phyloP scores from a whole-genome alignment of 2,113 vertebrate genomes.

The Apeltes quadracus region DNA sequence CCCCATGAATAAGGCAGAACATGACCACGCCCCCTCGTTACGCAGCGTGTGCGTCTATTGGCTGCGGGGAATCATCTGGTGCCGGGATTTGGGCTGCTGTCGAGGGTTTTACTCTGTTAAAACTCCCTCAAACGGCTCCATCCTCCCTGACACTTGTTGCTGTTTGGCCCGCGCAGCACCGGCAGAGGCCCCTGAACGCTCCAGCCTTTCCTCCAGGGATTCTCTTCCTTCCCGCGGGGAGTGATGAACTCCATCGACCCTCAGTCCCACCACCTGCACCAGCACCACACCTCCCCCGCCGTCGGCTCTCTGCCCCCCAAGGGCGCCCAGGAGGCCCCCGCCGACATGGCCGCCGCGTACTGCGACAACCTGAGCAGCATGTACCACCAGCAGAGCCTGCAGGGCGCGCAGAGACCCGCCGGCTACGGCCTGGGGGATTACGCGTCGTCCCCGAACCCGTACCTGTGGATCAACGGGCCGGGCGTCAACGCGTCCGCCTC shows the following conservation, averaged over 20 bases:
- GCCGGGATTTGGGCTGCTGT: conserved; percentile 43
- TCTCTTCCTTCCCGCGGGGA: conserved; percentile 52
- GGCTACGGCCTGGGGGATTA: conserved; percentile 90
- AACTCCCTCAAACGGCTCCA: conserved; percentile 44
- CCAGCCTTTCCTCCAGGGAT: conserved; percentile 43
- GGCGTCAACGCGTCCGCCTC: conserved; percentile 81
- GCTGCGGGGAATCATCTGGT: conserved; percentile 39
- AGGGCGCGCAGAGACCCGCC: conserved; percentile 79
- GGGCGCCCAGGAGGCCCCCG: conserved; percentile 81
- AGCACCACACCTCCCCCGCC: conserved; percentile 75
- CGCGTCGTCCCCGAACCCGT: conserved; percentile 85
- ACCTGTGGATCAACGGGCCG: conserved; percentile 89
- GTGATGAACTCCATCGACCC: conserved; percentile 86
- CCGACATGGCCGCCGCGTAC: conserved; percentile 88
- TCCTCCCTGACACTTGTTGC: conserved; percentile 59
- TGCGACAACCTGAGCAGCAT: conserved; percentile 89
- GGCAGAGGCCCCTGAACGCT: conserved; percentile 45
- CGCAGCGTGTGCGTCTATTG: conserved; percentile 49
- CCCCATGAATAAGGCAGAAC: conserved; percentile 5
- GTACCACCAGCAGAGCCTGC: conserved; percentile 85
- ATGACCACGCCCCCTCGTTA: conserved; percentile 57
- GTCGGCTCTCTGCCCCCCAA: conserved; percentile 80
- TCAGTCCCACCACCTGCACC: conserved; percentile 76
- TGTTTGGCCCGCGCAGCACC: conserved; percentile 38
- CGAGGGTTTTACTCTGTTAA: conserved; percentile 54